Base-by-base conservation (phyloP, 1,140 invertebrate genomes). In the Drosophila ohnishii region DNA sequence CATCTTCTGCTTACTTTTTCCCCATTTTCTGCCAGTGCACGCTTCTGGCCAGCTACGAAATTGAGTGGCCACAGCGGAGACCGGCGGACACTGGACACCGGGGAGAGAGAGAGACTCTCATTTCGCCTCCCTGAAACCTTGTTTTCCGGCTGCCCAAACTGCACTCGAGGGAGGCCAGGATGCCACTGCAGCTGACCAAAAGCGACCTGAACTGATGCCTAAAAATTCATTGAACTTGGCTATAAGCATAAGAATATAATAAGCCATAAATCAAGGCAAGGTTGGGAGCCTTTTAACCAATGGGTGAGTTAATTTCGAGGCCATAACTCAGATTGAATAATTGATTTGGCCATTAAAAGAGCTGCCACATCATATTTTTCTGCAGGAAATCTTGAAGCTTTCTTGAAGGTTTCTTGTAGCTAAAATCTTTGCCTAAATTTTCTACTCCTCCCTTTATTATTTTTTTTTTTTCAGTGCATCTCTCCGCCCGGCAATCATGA, bases 111-210 rank as follows among this genome's bases (percentile, higher is more conserved):
- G 48, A 32, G 48, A 51, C 32, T 35, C 9, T 19, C 16, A 35
- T 53, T 35, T 14, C 35, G 34, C 8, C 16, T 30, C 55, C 53
- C 34, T n/a, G 39, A 22, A 35, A 13, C 74, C 42, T 35, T 40
- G 42, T 51, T 50, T 19, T 7, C 47, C 22, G 32, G 32, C 9
- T 22, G 39, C 55, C 39, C 56, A 39, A 86, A 85, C 81, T 85
- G 63, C 82, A 71, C 82, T 57, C 82, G 48, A 59, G 82, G 82
- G 78, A 85, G 72, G 72, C 80, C 80, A 50, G 2, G 48, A 75
- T 19, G 19, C 19, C 19, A 58, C 51, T 55, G 66, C 73, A 47
- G 62, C 65, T 69, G 70, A 78, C 65, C 65, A 22, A 48, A 47
- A 51, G 55, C 71, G 35, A 57, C 75, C 69, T n/a, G n/a, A 48